Conservation (phyloP, 1,140 invertebrate genomes). For the Drosophila bocqueti region DNA sequence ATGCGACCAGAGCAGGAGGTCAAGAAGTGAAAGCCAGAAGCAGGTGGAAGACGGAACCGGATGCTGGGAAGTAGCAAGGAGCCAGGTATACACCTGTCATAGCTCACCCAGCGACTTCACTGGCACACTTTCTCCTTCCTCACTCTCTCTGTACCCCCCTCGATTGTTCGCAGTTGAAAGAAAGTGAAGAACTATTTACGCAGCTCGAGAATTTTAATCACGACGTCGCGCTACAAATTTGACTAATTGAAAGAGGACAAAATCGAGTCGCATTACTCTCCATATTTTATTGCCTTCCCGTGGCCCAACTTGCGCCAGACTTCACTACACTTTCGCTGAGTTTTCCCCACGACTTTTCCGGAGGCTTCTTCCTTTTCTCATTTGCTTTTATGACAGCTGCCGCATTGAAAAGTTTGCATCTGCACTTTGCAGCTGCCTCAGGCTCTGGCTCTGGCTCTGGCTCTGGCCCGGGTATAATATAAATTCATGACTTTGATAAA, state of each 20-base stretch:
- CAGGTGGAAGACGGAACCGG: background rate
- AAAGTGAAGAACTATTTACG: constrained; percentile 22
- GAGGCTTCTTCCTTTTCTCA: constrained; percentile 35
- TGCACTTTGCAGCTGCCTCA: constrained; percentile 55
- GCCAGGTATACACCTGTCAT: background rate
- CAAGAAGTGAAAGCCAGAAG: background rate
- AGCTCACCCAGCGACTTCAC: no score
- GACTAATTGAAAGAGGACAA: constrained; percentile 51
- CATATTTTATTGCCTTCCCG: constrained; percentile 35
- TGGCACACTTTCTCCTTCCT: background rate
- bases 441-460: background rate
- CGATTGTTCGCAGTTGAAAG: constrained; percentile 1
- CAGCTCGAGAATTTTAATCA: constrained; percentile 44
- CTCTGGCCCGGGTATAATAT: constrained; percentile 33
- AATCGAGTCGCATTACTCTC: constrained; percentile 25
- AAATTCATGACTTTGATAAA: constrained; percentile 82
- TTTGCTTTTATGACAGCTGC: constrained; percentile 67
- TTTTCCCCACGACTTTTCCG: constrained; percentile 7
- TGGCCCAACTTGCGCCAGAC: background rate
- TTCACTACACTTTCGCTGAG: background rate
- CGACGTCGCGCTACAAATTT: constrained; percentile 48
- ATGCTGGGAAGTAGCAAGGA: background rate
- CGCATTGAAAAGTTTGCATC: constrained; percentile 66
- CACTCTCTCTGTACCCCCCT: no score
- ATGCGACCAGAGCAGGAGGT: constrained; percentile 16